These are phyloP conservation scores for Globodera rostochiensis DNA, from an alignment of 1,140 invertebrate species.

Conservation along the genomic window DNA sequence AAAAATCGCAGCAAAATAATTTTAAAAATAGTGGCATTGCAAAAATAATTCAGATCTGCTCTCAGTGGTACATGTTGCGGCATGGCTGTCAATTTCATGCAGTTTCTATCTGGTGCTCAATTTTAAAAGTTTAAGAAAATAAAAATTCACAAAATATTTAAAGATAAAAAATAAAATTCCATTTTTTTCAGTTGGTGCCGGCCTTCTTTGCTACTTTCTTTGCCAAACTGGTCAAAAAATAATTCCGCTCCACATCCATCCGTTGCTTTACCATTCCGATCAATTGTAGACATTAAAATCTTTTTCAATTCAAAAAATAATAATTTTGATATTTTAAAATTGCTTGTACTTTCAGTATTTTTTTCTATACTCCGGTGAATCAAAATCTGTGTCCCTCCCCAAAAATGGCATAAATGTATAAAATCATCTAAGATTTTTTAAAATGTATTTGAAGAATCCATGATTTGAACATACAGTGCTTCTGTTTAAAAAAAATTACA, in stretches of 20 bases:
- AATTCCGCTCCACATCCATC: slow-evolving; percentile 13
- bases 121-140: slow-evolving; percentile 16
- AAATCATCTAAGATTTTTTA: no score
- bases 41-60: slow-evolving; percentile 45
- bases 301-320: no score
- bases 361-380: not conserved
- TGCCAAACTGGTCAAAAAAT: slow-evolving; percentile 60
- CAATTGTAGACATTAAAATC: not conserved
- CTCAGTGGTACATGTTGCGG: slow-evolving; percentile 57
- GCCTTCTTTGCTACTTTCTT: slow-evolving; percentile 58
- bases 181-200: slow-evolving; percentile 57
- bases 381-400: not conserved
- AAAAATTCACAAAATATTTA: no score
- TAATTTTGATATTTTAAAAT: no score
- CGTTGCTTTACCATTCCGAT: slow-evolving; percentile 7
- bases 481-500: no score
- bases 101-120: slow-evolving; percentile 52
- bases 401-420: no score
- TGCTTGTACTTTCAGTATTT: not conserved
- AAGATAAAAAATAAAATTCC: not conserved
- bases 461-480: no score
- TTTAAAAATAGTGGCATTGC: no score
- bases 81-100: slow-evolving; percentile 56
- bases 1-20: no score
- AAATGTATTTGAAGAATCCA: no score